These are phyloP conservation scores for Phoeniculus purpureus DNA, from an alignment of 2,797 vertebrate species.

Conservation along the genomic window DNA sequence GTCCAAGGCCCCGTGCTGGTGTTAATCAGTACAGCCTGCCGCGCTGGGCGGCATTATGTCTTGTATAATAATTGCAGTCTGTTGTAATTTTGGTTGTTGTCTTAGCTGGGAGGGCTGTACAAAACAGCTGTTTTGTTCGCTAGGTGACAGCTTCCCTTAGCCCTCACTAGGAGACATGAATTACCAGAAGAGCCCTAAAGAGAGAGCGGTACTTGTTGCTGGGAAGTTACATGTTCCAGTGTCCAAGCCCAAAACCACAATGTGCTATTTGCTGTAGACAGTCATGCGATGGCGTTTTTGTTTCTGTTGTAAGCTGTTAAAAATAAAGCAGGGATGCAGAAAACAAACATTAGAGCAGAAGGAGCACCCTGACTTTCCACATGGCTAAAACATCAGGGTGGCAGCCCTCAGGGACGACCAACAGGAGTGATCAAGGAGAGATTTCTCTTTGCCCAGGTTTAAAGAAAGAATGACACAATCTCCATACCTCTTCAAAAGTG, in stretches of 20 bases:
- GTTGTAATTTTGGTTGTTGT: not conserved
- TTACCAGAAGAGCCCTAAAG: conserved; percentile 61
- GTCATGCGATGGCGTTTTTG: conserved; percentile 38
- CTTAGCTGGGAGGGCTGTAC: not conserved
- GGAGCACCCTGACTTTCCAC: not conserved
- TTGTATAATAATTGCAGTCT: not conserved
- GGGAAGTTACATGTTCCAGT: conserved; percentile 57
- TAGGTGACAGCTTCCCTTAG: conserved; percentile 43
- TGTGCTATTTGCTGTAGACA: conserved; percentile 50
- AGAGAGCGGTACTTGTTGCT: conserved; percentile 43
- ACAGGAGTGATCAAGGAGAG: not conserved
- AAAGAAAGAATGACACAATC: not conserved
- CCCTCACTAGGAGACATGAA: conserved; percentile 37
- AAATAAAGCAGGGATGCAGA: conserved; percentile 59
- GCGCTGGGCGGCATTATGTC: not conserved
- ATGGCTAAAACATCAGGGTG: not conserved
- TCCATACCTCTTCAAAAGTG: not conserved
- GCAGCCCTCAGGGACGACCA: not conserved
- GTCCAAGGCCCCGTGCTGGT: not conserved
- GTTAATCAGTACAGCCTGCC: not conserved
- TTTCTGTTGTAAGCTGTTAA: conserved; percentile 57
- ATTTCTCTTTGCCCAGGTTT: not conserved
- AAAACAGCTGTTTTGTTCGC: not conserved
- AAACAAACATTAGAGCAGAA: conserved; percentile 38
- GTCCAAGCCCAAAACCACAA: conserved; percentile 65